Evolutionary conservation across 1,140 invertebrate genomes (phyloP), one percentile per base, ranked within the genome.

Genomic region (Periplaneta americana): DNA sequence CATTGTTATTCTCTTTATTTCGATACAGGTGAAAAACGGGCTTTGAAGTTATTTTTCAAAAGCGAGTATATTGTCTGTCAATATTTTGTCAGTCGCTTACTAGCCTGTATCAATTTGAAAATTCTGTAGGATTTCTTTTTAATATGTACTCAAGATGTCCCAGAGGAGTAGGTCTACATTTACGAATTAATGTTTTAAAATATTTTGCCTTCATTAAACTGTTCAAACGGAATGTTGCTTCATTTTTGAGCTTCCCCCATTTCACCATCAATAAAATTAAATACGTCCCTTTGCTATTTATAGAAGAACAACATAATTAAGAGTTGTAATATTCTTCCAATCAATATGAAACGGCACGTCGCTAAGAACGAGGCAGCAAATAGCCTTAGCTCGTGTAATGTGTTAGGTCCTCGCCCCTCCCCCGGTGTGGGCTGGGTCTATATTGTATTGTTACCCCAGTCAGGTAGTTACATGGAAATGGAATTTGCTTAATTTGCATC

Each of bases 401-500:
- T n/a, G 4, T 66, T 6, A 9, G 48, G 17, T 6, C 17, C 5
- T 48, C 39, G 5, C 39, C 39, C 39, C 1, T 22, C 13, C 39
- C 39, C 13, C 48, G 6, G 22, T 22, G 5, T 28, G 48, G 13
- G 48, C 28, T 66, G 39, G 28, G 48, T 66, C 48, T 66, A 66
- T 66, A 66, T 66, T 66, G 48, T 66, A 66, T 66, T 66, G 48
- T 66, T 66, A 66, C n/a, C 48, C 22, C 48, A 66, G 48, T 66
- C 48, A 81, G 78, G 34, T 36, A 82, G 37, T 48, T 22, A 82
- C 48, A 82, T 80, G 81, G 57, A 74, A 75, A 39, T 34, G 32
- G 78, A 74, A 82, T 82, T 80, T 79, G 78, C 77, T 82, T 82
- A 36, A 31, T 35, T 80, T 82, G 82, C 74, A 79, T 75, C 31